phyloP scores from a whole-genome alignment of 2,888 invertebrate genomes.

The Diplazon laetatorius region DNA sequence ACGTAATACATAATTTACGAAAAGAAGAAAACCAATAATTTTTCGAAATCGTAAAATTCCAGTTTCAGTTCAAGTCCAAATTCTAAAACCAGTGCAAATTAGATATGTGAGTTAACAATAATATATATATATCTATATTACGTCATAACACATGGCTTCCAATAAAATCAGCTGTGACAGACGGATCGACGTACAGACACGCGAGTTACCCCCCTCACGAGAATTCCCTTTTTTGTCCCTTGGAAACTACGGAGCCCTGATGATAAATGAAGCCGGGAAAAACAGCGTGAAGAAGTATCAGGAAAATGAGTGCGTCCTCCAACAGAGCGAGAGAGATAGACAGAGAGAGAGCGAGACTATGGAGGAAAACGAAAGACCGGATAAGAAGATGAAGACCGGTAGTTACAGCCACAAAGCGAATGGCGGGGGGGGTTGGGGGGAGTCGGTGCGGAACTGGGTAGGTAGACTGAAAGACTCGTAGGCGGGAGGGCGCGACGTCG shows the following conservation, averaged over 20 bases:
- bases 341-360: too few species aligned
- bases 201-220: too few species aligned
- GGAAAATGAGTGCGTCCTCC: not conserved
- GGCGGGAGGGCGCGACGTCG: slow-evolving; percentile 43
- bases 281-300: not conserved
- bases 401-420: slow-evolving; percentile 13
- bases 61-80: too few species aligned
- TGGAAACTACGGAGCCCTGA: too few species aligned
- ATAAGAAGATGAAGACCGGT: slow-evolving; percentile 22
- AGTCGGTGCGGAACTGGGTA: not conserved
- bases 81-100: too few species aligned
- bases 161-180: too few species aligned
- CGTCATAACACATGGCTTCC: too few species aligned
- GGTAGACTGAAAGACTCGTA: slow-evolving; percentile 35
- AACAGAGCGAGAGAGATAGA: not conserved
- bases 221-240: too few species aligned
- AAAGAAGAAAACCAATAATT: not conserved
- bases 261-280: not conserved
- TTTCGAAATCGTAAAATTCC: too few species aligned
- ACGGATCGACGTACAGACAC: not conserved
- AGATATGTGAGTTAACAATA: too few species aligned
- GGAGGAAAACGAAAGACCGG: not conserved
- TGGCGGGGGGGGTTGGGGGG: not conserved
- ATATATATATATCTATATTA: too few species aligned
- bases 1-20: too few species aligned